Evolutionary conservation across 2,797 vertebrate species (phyloP).

Genomic region (Tinamus major): DNA sequence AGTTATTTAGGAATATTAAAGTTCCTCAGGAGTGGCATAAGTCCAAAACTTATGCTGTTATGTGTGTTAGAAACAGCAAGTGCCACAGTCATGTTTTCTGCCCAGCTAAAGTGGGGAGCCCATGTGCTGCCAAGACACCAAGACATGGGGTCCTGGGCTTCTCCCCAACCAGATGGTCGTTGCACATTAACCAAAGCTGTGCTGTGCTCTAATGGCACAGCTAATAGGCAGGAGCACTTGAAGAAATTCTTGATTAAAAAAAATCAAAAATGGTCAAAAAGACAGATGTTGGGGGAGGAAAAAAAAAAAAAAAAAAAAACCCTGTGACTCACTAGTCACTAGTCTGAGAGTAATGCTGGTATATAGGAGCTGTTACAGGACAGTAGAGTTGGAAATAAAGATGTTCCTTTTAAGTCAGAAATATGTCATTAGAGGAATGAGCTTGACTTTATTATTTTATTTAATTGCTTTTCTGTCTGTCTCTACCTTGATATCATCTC

Average conservation of each 20-base stretch:
- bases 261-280: background rate
- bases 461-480: constrained; percentile 6
- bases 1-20: constrained; percentile 9
- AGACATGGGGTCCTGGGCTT: background rate
- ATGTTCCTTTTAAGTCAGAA: background rate
- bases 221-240: background rate
- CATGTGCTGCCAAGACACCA: background rate
- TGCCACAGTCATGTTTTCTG: background rate
- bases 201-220: background rate
- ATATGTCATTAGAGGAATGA: constrained; percentile 5
- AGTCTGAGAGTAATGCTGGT: background rate
- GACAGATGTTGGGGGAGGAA: background rate
- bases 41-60: background rate
- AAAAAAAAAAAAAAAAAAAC: background rate
- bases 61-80: background rate
- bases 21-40: background rate
- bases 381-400: background rate
- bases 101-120: background rate
- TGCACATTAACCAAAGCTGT: background rate
- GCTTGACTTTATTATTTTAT: background rate
- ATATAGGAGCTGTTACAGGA: background rate
- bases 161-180: background rate
- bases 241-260: background rate
- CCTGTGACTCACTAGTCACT: accelerated
- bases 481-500: background rate